Conservation (phyloP, 2,113 vertebrate species). For the Erythrolamprus reginae region DNA sequence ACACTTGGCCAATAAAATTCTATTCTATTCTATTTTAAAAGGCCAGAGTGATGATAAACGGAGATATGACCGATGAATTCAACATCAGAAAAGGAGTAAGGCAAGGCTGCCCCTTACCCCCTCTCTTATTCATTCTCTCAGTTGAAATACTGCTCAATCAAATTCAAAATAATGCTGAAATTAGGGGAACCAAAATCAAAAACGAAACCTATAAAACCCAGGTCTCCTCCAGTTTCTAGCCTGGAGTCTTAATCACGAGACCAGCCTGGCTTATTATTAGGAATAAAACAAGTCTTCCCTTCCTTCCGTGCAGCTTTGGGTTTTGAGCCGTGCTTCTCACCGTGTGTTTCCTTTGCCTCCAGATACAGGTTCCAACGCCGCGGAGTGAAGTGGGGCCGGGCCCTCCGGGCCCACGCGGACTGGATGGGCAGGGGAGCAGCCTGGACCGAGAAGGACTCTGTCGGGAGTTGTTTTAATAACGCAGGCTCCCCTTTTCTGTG, state of each 20-base stretch:
- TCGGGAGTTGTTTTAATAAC: constrained; percentile 74
- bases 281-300: accelerated
- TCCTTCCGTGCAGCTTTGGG: not conserved
- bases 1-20: too few relatives aligned
- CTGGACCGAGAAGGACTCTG: constrained; percentile 76
- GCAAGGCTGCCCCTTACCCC: too few relatives aligned
- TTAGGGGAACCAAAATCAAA: too few relatives aligned
- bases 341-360: constrained; percentile 34
- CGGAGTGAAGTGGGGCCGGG: constrained; percentile 68
- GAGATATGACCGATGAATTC: too few relatives aligned
- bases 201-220: too few relatives aligned
- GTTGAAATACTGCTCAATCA: too few relatives aligned
- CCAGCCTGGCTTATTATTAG: not conserved
- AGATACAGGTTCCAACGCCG: constrained; percentile 86
- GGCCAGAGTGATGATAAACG: too few relatives aligned
- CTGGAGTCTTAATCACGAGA: not conserved
- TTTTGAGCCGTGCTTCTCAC: not conserved
- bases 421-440: constrained; percentile 58
- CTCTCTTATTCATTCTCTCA: too few relatives aligned
- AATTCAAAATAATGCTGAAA: too few relatives aligned
- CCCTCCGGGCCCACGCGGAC: not conserved
- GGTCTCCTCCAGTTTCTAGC: too few relatives aligned
- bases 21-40: too few relatives aligned
- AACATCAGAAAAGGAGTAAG: too few relatives aligned
- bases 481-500: constrained; percentile 50